Evolutionary conservation across 2,797 vertebrate genomes (phyloP), one percentile per base, ranked within the genome.

Genomic region (Clarias laeviceps): DNA sequence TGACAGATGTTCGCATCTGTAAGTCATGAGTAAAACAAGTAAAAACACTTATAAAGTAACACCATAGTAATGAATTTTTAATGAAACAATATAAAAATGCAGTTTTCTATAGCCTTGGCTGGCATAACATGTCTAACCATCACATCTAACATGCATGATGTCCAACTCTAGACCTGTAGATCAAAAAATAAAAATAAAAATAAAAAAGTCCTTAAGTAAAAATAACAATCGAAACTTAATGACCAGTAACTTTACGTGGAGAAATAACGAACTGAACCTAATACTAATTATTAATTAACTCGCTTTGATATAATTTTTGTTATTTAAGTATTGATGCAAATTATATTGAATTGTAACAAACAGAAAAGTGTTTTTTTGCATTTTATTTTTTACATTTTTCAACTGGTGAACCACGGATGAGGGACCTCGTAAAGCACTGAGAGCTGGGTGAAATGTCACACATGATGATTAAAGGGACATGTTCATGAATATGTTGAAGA

Each of bases 401-500:
- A 5, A 9, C 64, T 27, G 14, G 27, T 32, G 65, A 29, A 18
- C 27, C 6, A 2, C 22, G 29, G 9, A 57, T 62, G 74, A 83
- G n/a, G 40, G 2, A 45, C 27, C 29, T 1, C 12, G 5, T 78
- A 2, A 0, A 24, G 11, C 1, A 32, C 3, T 73, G 37, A 74
- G 82, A 56, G n/a, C 56, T 65, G 77, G n/a, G 29, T 54, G 4
- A 77, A 29, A 34, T 50, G 45, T 87, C 80, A 70, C 74, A 66
- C 64, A 54, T 20, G 61, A 80, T 74, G 80, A 66, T 50, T 79
- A 72, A 37, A 64, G 27, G 34, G 45, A 87, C 77, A 62, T 32
- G 18, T 59, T 22, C 70, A 56, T 61, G 78, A 82, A 83, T 61
- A 37, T 74, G 24, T 3, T 59, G 78, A 70, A 82, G 80, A 76